Percentiles rank a stretch among this genome's conserved stretches.
phyloP scores from a whole-genome alignment of 2,888 invertebrate genomes.

The Calliopum simillimum region DNA sequence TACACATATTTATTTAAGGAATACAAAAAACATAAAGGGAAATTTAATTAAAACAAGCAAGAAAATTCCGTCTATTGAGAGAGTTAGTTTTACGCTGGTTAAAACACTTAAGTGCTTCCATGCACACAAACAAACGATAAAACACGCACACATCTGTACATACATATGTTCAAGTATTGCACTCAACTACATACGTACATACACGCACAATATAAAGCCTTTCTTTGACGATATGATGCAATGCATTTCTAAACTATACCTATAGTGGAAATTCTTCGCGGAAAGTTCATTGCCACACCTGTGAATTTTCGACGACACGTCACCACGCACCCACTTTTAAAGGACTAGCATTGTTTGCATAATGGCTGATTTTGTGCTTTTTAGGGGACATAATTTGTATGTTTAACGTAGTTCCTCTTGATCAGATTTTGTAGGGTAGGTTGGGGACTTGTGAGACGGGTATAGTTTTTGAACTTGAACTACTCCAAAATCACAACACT shows the following conservation, averaged over 20 bases:
- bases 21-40: not conserved
- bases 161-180: slow-evolving; percentile 15
- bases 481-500: too few species aligned
- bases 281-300: slow-evolving; percentile 23
- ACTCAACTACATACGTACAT: not conserved
- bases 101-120: slow-evolving; percentile 15
- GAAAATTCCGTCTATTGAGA: slow-evolving; percentile 10
- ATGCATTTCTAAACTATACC: slow-evolving; percentile 19
- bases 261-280: slow-evolving; percentile 12
- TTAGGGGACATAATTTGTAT: too few species aligned
- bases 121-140: not conserved
- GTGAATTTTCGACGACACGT: not conserved
- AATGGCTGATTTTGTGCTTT: too few species aligned
- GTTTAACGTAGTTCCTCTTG: too few species aligned
- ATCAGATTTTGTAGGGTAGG: too few species aligned
- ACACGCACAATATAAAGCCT: slow-evolving; percentile 10
- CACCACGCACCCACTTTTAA: not conserved
- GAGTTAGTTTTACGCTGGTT: slow-evolving; percentile 33
- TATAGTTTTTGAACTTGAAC: too few species aligned
- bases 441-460: too few species aligned
- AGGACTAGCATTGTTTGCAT: too few species aligned
- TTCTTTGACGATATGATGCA: slow-evolving; percentile 19
- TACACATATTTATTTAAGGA: too few species aligned
- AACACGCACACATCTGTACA: slow-evolving; percentile 12
- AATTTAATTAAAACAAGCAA: slow-evolving; percentile 36